Evolutionary conservation across 2,113 vertebrate genomes (phyloP), one percentile per base, ranked within the genome.

Genomic region (Eurypyga helias): DNA sequence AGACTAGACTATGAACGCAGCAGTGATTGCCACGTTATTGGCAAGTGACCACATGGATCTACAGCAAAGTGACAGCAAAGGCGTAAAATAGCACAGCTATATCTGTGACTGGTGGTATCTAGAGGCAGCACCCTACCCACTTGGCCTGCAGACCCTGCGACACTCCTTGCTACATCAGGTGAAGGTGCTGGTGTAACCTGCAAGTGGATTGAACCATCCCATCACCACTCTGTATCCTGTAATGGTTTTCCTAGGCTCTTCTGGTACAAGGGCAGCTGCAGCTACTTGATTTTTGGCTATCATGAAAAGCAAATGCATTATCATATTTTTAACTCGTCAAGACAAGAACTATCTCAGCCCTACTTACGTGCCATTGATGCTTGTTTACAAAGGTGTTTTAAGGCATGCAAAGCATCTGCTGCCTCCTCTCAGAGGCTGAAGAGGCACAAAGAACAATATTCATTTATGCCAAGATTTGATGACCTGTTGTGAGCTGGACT

Each of bases 61-160:
- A 54, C 34, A 46, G 41, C 41, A 41, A 41, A 0, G 1, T 73
- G 78, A 38, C 43, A 83, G 60, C 28, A 67, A 78, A 80, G 43
- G 21, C 23, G 33, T 80, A 70, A 41, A 52, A 38, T 3, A 89
- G 45, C 38, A 49, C 38, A 85, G 58, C 36, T 29, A 1, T 15
- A 45, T 43, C 55, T 26, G 13, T 55, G 46, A 77, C 51, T 13
- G 33, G 11, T 24, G 43, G 33, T 48, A 36, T 41, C 26, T 48
- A 51, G 7, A 66, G 57, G 46, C 34, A 49, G 9, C 1, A 1
- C 49, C 69, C 41, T 31, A 33, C 38, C 28, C 26, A 5, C 17
- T 91, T 45, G 0, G 0, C 43, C 25, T 7, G 11, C 26, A 31
- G 34, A 28, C 16, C 7, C 34, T 57, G 41, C 0, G 1, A 51